phyloP scores from a whole-genome alignment of 2,113 vertebrate species.

The Channa argus region DNA sequence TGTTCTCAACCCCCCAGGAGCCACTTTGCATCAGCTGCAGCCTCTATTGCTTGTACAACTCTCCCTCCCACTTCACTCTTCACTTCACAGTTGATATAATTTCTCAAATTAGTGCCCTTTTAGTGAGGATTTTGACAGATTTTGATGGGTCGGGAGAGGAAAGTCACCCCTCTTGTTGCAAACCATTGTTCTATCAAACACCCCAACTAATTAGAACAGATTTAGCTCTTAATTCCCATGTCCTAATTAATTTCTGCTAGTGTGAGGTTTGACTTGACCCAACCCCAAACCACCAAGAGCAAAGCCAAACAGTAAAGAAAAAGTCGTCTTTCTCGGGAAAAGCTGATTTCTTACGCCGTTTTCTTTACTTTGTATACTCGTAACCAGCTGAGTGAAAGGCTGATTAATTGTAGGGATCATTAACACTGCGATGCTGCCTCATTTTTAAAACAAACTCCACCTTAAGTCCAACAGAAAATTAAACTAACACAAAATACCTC shows the following conservation, averaged over 20 bases:
- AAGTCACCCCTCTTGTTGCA: slow-evolving; percentile 85
- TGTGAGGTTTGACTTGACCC: slow-evolving; percentile 50
- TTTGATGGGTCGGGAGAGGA: slow-evolving; percentile 85
- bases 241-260: slow-evolving; percentile 87
- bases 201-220: slow-evolving; percentile 88
- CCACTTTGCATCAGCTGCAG: slow-evolving; percentile 60
- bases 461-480: no score
- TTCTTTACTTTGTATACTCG: no score
- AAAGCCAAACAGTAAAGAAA: background rate
- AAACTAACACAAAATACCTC: no score
- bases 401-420: no score
- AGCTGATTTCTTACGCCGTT: no score
- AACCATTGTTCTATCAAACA: slow-evolving; percentile 80
- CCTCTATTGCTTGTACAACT: background rate
- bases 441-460: no score
- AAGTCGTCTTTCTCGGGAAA: no score
- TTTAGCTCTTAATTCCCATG: slow-evolving; percentile 83
- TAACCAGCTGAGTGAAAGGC: no score
- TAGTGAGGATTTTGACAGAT: slow-evolving; percentile 84
- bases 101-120: slow-evolving; percentile 83
- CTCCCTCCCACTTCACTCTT: slow-evolving; percentile 76
- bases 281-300: slow-evolving; percentile 32
- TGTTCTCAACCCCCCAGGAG: slow-evolving; percentile 66
- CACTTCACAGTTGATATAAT: slow-evolving; percentile 86
- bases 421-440: no score